Conservation (phyloP, 2,113 vertebrate genomes). For the Sakesphorus luctuosus region DNA sequence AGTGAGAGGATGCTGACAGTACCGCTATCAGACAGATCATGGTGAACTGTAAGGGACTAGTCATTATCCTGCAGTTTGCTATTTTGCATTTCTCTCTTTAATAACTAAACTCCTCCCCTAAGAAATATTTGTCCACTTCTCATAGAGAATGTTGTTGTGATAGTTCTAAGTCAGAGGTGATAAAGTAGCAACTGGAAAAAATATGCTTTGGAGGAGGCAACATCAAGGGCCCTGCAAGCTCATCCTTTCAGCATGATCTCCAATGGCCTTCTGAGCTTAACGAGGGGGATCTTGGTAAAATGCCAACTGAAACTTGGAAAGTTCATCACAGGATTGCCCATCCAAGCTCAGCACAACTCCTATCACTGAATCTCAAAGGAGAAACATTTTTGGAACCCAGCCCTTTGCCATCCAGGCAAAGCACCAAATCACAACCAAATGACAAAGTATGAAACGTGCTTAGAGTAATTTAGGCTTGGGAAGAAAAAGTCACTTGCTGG, state of each 20-base stretch:
- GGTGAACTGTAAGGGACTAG: neutral
- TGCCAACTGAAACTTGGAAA: neutral
- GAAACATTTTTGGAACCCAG: neutral
- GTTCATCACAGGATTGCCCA: neutral
- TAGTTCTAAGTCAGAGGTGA: neutral
- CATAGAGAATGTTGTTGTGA: neutral
- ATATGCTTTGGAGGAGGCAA: neutral
- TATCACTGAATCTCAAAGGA: neutral
- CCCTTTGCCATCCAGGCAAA: neutral
- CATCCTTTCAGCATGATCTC: neutral
- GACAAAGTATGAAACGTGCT: neutral
- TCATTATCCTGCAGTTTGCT: neutral
- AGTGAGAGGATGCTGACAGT: neutral
- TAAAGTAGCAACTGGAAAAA: neutral
- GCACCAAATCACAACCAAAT: neutral
- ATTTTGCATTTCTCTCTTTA: neutral
- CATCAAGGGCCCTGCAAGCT: neutral
- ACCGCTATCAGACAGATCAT: neutral
- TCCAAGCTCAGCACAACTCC: slow-evolving; percentile 16
- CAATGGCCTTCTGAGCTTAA: neutral
- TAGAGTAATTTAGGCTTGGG: neutral
- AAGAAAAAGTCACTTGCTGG: neutral
- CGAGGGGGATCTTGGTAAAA: neutral
- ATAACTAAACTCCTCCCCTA: neutral
- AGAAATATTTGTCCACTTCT: neutral